These are phyloP conservation scores for Aphelinus atriplicis DNA, from an alignment of 1,140 invertebrate genomes.

Conservation along the genomic window DNA sequence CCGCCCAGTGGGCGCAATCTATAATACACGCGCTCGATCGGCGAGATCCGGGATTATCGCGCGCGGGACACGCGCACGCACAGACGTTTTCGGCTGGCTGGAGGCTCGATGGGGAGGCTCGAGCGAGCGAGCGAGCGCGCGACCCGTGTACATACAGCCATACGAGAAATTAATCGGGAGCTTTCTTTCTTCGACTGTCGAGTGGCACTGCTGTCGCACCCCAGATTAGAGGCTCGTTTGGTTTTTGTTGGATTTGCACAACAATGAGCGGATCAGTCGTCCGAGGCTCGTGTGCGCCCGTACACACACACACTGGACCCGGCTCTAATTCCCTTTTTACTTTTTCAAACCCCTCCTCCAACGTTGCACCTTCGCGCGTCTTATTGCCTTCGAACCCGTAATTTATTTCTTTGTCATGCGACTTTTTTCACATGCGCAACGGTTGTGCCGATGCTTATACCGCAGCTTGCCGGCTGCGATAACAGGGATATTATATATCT, in stretches of 20 bases:
- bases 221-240: constrained; percentile 32
- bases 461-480: too few species aligned
- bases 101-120: background rate
- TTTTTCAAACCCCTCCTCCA: too few species aligned
- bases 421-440: too few species aligned
- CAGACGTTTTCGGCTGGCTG: constrained; percentile 18
- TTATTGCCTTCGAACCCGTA: too few species aligned
- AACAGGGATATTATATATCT: too few species aligned
- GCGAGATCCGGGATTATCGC: constrained; percentile 37
- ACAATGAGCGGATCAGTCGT: constrained; percentile 52
- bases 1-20: background rate
- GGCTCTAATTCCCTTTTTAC: too few species aligned
- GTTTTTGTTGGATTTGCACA: constrained; percentile 56
- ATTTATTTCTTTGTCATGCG: too few species aligned
- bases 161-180: constrained; percentile 36
- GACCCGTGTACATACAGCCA: constrained; percentile 7
- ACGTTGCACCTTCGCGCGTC: too few species aligned
- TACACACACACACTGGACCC: too few species aligned
- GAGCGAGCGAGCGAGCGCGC: background rate
- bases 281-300: constrained; percentile 43
- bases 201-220: constrained; percentile 2
- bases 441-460: too few species aligned
- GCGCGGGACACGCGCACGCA: constrained; percentile 18
- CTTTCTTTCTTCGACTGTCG: background rate
- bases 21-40: background rate